Percentiles rank a stretch among this genome's conserved stretches.
phyloP scores from a whole-genome alignment of 2,888 invertebrate genomes.

The Melanargia galathea region DNA sequence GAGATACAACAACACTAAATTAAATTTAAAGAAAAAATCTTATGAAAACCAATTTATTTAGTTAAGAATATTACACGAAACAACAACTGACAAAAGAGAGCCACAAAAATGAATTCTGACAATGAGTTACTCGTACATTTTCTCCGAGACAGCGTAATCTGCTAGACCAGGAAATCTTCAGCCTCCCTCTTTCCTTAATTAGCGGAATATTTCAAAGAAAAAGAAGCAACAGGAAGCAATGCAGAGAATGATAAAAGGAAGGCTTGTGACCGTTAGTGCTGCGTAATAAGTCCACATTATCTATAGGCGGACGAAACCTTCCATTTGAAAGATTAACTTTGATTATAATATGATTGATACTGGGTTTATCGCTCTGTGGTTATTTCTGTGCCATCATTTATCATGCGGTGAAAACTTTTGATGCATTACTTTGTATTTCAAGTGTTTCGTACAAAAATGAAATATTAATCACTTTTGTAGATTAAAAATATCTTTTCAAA shows the following conservation, averaged over 20 bases:
- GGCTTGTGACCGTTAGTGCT: constrained; percentile 63
- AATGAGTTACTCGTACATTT: constrained; percentile 65
- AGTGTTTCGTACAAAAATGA: not conserved
- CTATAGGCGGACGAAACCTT: constrained; percentile 27
- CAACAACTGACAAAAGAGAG: constrained; percentile 36
- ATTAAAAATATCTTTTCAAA: not conserved
- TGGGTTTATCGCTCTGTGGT: constrained; percentile 23
- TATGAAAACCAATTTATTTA: not conserved
- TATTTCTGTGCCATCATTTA: constrained; percentile 21
- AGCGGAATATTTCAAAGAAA: constrained; percentile 74
- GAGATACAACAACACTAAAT: not conserved
- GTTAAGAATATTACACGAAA: constrained; percentile 13
- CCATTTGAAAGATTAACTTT: constrained; percentile 33
- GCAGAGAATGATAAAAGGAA: constrained; percentile 62
- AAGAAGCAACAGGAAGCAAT: constrained; percentile 71
- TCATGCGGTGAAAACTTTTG: constrained; percentile 19
- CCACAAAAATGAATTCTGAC: constrained; percentile 60
- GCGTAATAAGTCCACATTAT: constrained; percentile 36
- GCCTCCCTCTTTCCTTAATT: constrained; percentile 77
- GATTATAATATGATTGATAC: constrained; percentile 32
- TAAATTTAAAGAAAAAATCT: not conserved
- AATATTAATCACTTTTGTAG: not conserved
- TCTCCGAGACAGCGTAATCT: constrained; percentile 72
- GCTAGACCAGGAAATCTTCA: constrained; percentile 76
- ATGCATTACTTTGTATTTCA: constrained; percentile 17